phyloP scores from a whole-genome alignment of 2,888 invertebrate species.

The Hoplodrina ambigua region DNA sequence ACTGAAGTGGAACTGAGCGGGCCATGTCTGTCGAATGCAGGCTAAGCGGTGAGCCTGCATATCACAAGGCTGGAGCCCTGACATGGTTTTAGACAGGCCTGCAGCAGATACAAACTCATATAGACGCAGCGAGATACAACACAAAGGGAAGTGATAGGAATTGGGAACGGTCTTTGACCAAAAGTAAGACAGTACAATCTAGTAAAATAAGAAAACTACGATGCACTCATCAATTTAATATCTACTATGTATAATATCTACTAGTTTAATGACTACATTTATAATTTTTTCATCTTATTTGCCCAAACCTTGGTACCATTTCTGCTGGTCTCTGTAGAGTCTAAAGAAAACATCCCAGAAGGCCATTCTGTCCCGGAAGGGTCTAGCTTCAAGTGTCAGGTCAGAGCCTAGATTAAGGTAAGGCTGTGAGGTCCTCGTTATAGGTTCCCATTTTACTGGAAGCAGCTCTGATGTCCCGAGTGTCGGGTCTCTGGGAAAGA shows the following conservation, averaged over 20 bases:
- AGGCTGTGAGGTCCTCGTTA: conserved; percentile 40
- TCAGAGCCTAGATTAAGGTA: conserved; percentile 57
- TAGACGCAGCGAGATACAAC: no score
- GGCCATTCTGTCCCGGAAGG: conserved; percentile 59
- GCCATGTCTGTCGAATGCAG: no score
- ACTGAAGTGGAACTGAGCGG: no score
- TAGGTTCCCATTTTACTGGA: conserved; percentile 63
- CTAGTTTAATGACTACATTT: neutral
- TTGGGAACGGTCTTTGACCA: no score
- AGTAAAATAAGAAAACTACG: neutral
- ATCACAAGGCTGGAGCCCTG: no score
- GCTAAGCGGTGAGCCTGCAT: no score
- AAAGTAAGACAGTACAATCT: no score
- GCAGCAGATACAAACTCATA: no score
- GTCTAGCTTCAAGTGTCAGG: conserved; percentile 45
- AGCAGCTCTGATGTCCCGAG: conserved; percentile 59
- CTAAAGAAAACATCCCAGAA: conserved; percentile 69
- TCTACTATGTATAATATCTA: neutral
- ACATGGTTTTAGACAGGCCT: no score
- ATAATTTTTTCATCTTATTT: neutral
- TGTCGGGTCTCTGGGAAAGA: conserved; percentile 57
- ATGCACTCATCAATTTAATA: neutral
- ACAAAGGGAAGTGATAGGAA: no score
- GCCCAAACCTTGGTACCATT: conserved; percentile 1
- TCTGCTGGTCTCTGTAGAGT: conserved; percentile 49